phyloP scores from a whole-genome alignment of 2,113 vertebrate species.

The Hucho hucho region DNA sequence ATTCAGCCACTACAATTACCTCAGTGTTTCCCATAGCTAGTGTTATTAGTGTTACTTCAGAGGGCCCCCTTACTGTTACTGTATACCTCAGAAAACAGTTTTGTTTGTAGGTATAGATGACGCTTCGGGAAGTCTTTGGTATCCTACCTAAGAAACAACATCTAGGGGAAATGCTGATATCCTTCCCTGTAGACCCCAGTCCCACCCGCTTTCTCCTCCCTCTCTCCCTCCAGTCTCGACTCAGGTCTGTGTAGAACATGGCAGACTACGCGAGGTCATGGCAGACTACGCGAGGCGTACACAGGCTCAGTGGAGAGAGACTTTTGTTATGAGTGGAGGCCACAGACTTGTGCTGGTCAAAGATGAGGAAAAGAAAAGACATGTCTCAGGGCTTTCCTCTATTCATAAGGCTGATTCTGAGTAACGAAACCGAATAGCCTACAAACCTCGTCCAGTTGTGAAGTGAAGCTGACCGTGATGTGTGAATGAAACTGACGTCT shows the following conservation, averaged over 20 bases:
- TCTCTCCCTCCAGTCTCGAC: constrained; percentile 43
- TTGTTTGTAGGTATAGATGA: not conserved
- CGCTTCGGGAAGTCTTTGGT: not conserved
- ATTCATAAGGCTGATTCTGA: no score
- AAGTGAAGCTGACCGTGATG: not conserved
- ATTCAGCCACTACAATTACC: not conserved
- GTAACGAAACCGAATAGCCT: not conserved
- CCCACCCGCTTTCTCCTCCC: rapidly evolving
- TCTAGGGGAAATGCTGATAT: not conserved
- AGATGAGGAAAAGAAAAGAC: not conserved
- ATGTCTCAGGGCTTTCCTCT: no score
- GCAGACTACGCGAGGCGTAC: constrained; percentile 18
- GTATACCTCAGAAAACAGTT: not conserved
- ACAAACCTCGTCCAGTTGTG: not conserved
- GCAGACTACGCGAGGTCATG: constrained; percentile 25
- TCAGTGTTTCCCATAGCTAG: not conserved
- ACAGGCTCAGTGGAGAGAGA: constrained; percentile 11
- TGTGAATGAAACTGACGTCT: not conserved
- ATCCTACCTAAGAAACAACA: not conserved
- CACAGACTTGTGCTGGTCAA: not conserved
- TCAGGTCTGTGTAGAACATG: constrained; percentile 52
- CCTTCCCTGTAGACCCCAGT: not conserved
- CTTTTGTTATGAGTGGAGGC: constrained; percentile 1
- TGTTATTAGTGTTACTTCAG: not conserved
- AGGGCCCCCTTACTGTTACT: not conserved